Conservation (phyloP, 2,113 vertebrate genomes). For the Deroptyus accipitrinus region DNA sequence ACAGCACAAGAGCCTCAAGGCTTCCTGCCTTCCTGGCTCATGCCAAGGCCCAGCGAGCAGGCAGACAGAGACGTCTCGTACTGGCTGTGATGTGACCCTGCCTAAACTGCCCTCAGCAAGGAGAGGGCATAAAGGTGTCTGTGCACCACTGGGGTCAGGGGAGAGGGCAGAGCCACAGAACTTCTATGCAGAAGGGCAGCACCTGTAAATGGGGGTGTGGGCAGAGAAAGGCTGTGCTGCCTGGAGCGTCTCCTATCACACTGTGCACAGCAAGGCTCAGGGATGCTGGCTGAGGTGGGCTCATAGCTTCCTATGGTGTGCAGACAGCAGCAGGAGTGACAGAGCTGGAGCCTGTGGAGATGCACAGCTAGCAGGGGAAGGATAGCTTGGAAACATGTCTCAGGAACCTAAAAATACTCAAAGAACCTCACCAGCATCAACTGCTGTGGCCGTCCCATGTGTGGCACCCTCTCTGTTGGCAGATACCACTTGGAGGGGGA, state of each 20-base stretch:
- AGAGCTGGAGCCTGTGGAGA: not conserved
- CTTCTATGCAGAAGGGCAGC: not conserved
- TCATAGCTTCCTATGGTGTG: not conserved
- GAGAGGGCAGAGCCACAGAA: rapidly evolving
- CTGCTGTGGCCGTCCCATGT: not conserved
- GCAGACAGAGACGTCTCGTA: not conserved
- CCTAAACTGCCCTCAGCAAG: not conserved
- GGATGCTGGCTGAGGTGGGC: not conserved
- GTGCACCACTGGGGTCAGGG: not conserved
- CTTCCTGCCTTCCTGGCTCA: not conserved
- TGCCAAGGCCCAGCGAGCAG: not conserved
- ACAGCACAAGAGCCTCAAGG: not conserved
- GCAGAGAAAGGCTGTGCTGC: not conserved
- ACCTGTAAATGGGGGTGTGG: not conserved
- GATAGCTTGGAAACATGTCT: not conserved
- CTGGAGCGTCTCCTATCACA: not conserved
- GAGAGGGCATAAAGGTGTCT: not conserved
- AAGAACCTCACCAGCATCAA: not conserved
- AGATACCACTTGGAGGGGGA: not conserved
- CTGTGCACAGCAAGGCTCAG: not conserved
- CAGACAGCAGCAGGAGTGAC: not conserved
- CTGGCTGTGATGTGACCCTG: not conserved
- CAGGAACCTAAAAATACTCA: not conserved
- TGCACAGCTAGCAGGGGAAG: not conserved
- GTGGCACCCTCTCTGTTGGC: not conserved